Conservation (phyloP, 2,888 invertebrate genomes). For the Amphipyra berbera region DNA sequence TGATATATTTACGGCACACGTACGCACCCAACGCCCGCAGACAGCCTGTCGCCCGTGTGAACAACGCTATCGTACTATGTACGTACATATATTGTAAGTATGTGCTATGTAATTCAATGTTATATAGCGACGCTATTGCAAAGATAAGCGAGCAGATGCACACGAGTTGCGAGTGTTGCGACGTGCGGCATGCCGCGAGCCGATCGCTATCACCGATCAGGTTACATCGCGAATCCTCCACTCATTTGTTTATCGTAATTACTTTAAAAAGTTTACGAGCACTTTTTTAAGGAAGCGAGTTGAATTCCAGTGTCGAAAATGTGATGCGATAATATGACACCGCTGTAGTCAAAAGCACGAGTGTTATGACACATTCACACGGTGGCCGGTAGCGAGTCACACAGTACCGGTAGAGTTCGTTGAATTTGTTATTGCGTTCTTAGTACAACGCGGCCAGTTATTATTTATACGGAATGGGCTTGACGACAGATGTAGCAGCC, state of each 20-base stretch:
- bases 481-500: conserved; percentile 81
- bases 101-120: conserved; percentile 81
- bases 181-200: conserved; percentile 54
- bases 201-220: conserved; percentile 68
- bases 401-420: conserved; percentile 89
- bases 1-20: conserved; percentile 83
- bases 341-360: conserved; percentile 80
- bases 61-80: conserved; percentile 85
- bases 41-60: conserved; percentile 89
- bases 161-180: conserved; percentile 34
- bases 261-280: conserved; percentile 65
- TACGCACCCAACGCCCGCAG: conserved; percentile 81
- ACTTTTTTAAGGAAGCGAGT: conserved; percentile 73
- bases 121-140: conserved; percentile 73
- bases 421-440: conserved; percentile 90
- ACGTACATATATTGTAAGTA: conserved; percentile 77
- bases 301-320: conserved; percentile 78
- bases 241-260: conserved; percentile 63
- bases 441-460: conserved; percentile 85
- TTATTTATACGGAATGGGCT: conserved; percentile 80
- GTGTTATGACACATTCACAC: conserved; percentile 86
- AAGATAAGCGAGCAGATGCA: conserved; percentile 71
- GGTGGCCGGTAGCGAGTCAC: conserved; percentile 85
- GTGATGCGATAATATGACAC: conserved; percentile 83
- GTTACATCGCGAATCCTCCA: conserved; percentile 67